A percentile compares a stretch with the other conserved stretches of the same genome.
Conservation (phyloP, 2,113 vertebrate species). For the Catharus fuscescens region DNA sequence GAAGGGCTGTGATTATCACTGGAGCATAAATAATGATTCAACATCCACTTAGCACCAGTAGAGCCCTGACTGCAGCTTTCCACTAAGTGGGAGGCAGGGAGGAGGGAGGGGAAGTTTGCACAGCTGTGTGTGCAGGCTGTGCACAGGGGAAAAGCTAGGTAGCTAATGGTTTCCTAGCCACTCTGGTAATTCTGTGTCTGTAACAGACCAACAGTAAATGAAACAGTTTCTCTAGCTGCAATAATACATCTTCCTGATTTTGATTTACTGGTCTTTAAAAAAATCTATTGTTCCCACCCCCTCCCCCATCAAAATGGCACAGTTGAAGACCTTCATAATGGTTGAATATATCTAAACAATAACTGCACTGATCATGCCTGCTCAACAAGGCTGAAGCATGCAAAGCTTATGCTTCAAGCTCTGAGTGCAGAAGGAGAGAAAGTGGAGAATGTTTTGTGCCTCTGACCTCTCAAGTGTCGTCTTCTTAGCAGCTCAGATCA, state of each 20-base stretch:
- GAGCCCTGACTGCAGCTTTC: neutral
- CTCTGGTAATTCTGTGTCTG: neutral
- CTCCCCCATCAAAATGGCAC: neutral
- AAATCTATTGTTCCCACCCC: neutral
- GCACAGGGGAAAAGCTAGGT: neutral
- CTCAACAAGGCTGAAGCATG: neutral
- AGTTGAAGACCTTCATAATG: neutral
- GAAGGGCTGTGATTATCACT: neutral
- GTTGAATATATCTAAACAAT: neutral
- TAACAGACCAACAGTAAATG: neutral
- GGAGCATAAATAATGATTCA: constrained; percentile 22
- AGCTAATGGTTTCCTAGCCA: neutral
- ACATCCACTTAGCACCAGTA: neutral
- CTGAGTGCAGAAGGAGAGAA: constrained; percentile 13
- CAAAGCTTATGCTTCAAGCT: neutral
- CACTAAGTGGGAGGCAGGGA: neutral
- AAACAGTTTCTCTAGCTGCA: neutral
- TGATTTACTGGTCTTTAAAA: neutral
- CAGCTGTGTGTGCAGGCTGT: neutral
- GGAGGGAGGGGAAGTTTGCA: neutral
- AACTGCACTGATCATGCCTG: neutral
- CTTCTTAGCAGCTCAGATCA: constrained; percentile 9
- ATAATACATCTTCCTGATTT: neutral
- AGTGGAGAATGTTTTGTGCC: constrained; percentile 23
- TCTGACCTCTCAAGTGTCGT: constrained; percentile 10